Conservation (phyloP, 2,113 vertebrate species). For the Morone saxatilis region DNA sequence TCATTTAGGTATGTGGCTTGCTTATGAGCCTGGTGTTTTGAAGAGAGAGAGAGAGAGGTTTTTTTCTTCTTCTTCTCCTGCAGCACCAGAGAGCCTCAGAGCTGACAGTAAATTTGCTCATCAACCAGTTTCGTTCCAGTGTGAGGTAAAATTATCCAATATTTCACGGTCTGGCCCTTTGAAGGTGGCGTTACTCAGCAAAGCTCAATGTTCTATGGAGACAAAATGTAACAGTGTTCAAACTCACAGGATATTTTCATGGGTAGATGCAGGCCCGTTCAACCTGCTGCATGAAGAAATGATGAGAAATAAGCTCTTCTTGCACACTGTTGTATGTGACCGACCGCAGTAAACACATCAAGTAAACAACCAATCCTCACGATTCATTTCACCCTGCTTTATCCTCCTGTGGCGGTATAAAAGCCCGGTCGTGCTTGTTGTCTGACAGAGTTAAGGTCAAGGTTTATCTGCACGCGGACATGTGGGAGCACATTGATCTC, state of each 20-base stretch:
- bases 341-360: constrained; percentile 2
- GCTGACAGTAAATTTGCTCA: constrained; percentile 76
- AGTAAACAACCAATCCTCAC: constrained; percentile 7
- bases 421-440: constrained; percentile 43
- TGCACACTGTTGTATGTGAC: background rate
- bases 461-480: constrained; percentile 51
- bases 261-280: background rate
- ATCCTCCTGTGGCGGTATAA: background rate
- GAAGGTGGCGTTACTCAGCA: constrained; percentile 68
- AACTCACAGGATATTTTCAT: constrained; percentile 36
- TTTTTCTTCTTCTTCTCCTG: background rate
- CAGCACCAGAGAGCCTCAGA: constrained; percentile 44
- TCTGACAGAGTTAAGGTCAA: constrained; percentile 63
- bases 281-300: constrained; percentile 16
- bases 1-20: constrained; percentile 61
- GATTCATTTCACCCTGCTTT: constrained; percentile 11
- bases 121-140: constrained; percentile 76
- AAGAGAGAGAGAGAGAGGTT: constrained; percentile 14
- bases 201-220: constrained; percentile 31
- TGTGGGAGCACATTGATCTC: constrained; percentile 75
- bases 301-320: background rate
- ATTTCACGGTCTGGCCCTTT: constrained; percentile 74
- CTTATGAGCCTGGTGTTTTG: constrained; percentile 47
- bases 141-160: constrained; percentile 74
- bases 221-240: constrained; percentile 29